Evolutionary conservation across 2,888 invertebrate species (phyloP).

Genomic region (Nysson spinosus): DNA sequence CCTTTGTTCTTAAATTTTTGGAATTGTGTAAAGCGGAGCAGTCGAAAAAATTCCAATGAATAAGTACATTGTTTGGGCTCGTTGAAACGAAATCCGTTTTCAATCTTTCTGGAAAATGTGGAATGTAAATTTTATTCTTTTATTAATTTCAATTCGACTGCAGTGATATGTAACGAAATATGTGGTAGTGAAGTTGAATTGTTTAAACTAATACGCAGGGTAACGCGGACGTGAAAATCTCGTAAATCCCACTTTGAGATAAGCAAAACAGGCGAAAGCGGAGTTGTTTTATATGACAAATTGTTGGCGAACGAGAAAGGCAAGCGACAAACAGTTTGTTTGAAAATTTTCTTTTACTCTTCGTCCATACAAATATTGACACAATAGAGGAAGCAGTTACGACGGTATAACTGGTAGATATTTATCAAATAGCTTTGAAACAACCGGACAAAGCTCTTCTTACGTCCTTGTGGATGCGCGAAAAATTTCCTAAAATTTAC

Average conservation of each 20-base stretch:
- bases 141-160: no score
- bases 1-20: no score
- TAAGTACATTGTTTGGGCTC: no score
- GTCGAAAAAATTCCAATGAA: no score
- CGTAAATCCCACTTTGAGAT: not conserved
- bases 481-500: conserved; percentile 35
- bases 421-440: conserved; percentile 44
- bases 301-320: conserved; percentile 15
- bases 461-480: conserved; percentile 25
- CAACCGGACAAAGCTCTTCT: conserved; percentile 37
- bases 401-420: conserved; percentile 22
- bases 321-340: conserved; percentile 4
- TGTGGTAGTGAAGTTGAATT: no score
- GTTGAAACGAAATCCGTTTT: no score
- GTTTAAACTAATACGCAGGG: no score
- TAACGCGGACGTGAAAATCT: no score
- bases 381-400: conserved; percentile 28
- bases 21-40: no score
- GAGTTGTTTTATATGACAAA: conserved; percentile 13
- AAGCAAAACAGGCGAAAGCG: not conserved
- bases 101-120: no score
- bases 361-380: conserved; percentile 42
- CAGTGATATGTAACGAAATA: no score
- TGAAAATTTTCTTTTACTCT: conserved; percentile 19
- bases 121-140: no score